Base-by-base conservation (phyloP, 2,797 vertebrate genomes). In the Sebastes ruberrimus region DNA sequence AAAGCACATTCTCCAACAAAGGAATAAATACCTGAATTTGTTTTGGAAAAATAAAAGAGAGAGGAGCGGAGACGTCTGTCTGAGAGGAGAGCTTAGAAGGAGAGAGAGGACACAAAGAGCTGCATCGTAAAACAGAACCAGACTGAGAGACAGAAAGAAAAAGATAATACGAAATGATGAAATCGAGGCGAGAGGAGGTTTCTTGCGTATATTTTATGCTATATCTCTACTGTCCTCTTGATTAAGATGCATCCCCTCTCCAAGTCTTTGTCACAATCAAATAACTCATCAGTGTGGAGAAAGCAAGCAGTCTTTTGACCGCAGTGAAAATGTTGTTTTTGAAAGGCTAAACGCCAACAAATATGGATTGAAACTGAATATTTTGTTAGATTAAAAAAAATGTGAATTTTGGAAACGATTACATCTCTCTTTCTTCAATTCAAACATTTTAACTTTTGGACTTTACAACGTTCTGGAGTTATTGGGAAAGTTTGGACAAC, bases 11-110 rank as follows among this genome's bases (percentile, higher is more conserved):
- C 35, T 53, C 38, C 46, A 59, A 59, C n/a, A 18, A 55, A 22
- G 46, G 27, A 38, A 68, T 32, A 75, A 85, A 74, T 22, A 82
- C 30, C 18, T 25, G n/a, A 74, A 46, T 13, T 32, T 77, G 71
- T 38, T 76, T 69, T 76, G 67, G 16, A 66, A 66, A 66, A 65
- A 42, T 10, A 5, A 66, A 30, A 62, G 6, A 4, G 4, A 55
- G 32, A 42, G 25, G 3, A 10, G 14, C 11, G 32, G n/a, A 38
- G 10, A 23, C 20, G 27, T 61, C 11, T 27, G 46, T 28, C 38
- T n/a, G 67, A 30, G 20, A 23, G 22, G 8, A 46, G 27, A 4
- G 16, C 18, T 25, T 32, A 13, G 7, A 38, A 61, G 64, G 38
- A 2, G 7, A 53, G 46, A 57, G 22, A 52, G 4, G n/a, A 28